Conservation (phyloP, 2,797 vertebrate species). For the Epinephelus malabaricus region DNA sequence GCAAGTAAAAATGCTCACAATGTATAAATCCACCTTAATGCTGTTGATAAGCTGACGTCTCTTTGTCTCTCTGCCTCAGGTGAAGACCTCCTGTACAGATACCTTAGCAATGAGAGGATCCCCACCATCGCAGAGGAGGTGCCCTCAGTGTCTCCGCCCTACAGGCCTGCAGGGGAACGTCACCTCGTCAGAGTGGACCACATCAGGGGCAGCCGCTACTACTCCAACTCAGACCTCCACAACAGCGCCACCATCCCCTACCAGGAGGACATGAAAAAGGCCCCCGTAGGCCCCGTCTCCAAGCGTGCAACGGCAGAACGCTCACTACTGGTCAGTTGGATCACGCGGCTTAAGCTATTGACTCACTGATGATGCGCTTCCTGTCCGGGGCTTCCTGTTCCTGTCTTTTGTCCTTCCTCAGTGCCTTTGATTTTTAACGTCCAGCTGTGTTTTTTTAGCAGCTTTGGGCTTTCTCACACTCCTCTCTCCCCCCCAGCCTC, state of each 20-base stretch:
- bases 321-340: conserved; percentile 94
- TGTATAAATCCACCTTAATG: too few relatives aligned
- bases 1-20: too few relatives aligned
- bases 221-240: conserved; percentile 91
- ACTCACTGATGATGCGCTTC: conserved; percentile 91
- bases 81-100: conserved; percentile 92
- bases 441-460: conserved; percentile 74
- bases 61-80: conserved; percentile 72
- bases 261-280: conserved; percentile 91
- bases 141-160: conserved; percentile 76
- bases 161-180: conserved; percentile 85
- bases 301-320: conserved; percentile 90
- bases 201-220: conserved; percentile 90
- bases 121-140: conserved; percentile 92
- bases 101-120: conserved; percentile 95
- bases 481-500: conserved; percentile 71
- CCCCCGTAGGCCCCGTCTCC: conserved; percentile 75
- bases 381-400: conserved; percentile 72
- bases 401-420: conserved; percentile 82
- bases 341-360: conserved; percentile 94
- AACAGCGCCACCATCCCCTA: conserved; percentile 94
- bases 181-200: conserved; percentile 91
- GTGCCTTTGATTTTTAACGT: conserved; percentile 86
- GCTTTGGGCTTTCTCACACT: conserved; percentile 78
- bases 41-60: background rate